Conservation (phyloP, 2,888 invertebrate genomes). For the Mechanitis mazaeus region DNA sequence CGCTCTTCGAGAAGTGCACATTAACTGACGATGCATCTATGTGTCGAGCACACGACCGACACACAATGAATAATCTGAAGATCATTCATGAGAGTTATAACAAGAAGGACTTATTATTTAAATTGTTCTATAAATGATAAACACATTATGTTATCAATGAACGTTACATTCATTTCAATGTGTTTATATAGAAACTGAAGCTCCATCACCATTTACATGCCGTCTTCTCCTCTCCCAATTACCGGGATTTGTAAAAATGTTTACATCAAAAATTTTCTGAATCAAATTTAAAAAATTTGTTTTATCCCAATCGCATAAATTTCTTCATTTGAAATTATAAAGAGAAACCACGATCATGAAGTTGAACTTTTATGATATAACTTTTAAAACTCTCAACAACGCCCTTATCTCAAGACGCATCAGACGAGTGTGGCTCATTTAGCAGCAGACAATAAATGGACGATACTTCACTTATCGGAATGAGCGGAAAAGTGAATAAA, state of each 20-base stretch:
- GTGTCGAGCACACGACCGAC: constrained; percentile 40
- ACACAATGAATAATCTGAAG: constrained; percentile 44
- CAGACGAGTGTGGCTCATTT: constrained; percentile 1
- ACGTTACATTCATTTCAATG: no score
- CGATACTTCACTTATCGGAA: constrained; percentile 26
- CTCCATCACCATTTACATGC: no score
- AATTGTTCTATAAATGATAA: constrained; percentile 23
- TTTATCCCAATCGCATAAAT: no score
- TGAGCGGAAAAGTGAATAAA: constrained; percentile 30
- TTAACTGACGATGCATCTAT: constrained; percentile 61
- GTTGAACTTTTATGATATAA: constrained; percentile 13
- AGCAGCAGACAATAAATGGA: constrained; percentile 15
- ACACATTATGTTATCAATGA: not conserved
- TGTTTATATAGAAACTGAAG: no score
- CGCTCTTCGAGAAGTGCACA: constrained; percentile 46
- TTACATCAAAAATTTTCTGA: no score
- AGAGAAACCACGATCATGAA: no score
- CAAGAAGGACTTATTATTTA: constrained; percentile 31
- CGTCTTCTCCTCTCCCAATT: no score
- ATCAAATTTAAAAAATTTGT: no score
- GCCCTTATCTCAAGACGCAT: constrained; percentile 8
- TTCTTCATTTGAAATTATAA: no score
- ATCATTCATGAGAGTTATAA: constrained; percentile 49
- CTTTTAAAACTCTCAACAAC: not conserved
- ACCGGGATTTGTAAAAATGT: no score